Conservation (phyloP, 2,113 vertebrate genomes). For the Corvus cornix region DNA sequence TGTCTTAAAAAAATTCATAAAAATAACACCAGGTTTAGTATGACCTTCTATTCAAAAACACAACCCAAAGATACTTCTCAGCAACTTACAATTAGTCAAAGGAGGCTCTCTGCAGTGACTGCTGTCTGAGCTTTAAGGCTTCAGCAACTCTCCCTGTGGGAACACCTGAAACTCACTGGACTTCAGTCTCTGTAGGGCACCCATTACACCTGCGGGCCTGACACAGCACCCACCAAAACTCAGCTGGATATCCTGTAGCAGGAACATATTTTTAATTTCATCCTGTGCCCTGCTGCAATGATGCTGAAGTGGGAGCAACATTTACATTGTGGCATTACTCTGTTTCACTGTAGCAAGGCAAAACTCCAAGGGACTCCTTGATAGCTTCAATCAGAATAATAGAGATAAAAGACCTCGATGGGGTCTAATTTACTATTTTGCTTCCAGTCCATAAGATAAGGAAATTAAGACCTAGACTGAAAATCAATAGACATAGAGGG, state of each 20-base stretch:
- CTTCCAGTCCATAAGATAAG: not conserved
- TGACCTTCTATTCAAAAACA: not conserved
- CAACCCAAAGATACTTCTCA: not conserved
- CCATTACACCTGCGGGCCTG: not conserved
- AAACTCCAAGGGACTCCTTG: not conserved
- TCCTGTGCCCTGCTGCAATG: not conserved
- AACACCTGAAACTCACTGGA: not conserved
- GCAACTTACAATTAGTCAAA: not conserved
- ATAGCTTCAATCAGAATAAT: not conserved
- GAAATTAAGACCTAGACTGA: not conserved
- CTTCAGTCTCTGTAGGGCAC: not conserved
- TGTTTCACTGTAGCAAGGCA: not conserved
- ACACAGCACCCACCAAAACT: not conserved
- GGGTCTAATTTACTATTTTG: not conserved
- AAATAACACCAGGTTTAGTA: not conserved
- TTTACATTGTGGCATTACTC: not conserved
- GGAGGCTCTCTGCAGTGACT: not conserved
- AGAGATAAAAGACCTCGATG: not conserved
- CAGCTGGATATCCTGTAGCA: not conserved
- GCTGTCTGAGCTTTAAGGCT: not conserved
- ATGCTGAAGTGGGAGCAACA: rapidly evolving
- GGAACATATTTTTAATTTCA: not conserved
- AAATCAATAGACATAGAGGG: not conserved
- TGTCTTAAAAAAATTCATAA: not conserved
- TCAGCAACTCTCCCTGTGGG: not conserved